phyloP scores from a whole-genome alignment of 2,888 invertebrate genomes.

The Dione vanillae region DNA sequence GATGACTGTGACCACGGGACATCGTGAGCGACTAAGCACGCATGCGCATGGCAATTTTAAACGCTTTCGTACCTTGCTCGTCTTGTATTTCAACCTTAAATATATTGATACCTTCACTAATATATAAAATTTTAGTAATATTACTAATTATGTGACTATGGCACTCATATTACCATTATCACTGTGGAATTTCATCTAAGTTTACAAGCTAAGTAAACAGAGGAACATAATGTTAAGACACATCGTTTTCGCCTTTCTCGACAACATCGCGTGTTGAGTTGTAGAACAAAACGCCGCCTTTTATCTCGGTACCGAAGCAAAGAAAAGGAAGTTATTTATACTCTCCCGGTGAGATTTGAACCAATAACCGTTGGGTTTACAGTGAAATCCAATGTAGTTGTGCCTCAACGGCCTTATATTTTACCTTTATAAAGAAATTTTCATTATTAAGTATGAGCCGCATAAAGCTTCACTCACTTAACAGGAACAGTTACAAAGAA shows the following conservation, averaged over 20 bases:
- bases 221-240: too few relatives aligned
- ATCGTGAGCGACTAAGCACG: conserved; percentile 12
- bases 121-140: neutral
- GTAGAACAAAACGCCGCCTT: too few relatives aligned
- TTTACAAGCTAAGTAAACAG: neutral
- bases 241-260: too few relatives aligned
- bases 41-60: conserved; percentile 31
- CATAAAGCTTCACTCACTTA: neutral
- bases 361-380: neutral
- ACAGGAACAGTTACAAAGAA: neutral
- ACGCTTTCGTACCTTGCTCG: neutral
- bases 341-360: too few relatives aligned
- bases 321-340: too few relatives aligned
- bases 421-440: neutral
- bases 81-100: neutral
- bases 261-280: too few relatives aligned
- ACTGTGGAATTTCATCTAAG: too few relatives aligned
- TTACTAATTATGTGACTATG: too few relatives aligned
- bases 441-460: neutral
- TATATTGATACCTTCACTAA: neutral
- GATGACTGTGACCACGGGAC: conserved; percentile 34
- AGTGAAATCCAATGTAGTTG: neutral
- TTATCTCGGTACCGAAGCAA: too few relatives aligned
- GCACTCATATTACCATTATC: too few relatives aligned
- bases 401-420: neutral